Evolutionary conservation across 2,113 vertebrate genomes (phyloP).

Genomic region (Daphoenositta chrysoptera): DNA sequence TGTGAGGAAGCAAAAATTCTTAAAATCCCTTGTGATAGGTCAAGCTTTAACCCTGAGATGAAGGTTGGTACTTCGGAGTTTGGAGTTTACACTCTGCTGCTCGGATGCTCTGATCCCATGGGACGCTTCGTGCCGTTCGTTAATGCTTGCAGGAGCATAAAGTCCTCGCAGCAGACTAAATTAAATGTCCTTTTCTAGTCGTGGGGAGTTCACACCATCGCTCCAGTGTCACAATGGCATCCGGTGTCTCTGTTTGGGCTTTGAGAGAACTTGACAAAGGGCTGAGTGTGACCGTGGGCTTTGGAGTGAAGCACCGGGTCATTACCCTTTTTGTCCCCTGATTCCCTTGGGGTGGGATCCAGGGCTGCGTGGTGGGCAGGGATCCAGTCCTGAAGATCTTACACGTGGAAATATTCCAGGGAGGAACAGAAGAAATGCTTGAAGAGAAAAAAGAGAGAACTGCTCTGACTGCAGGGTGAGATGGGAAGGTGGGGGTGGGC

Average conservation of each 20-base stretch:
- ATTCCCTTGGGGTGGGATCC: neutral
- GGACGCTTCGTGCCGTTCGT: neutral
- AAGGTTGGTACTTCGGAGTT: neutral
- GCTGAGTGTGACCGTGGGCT: fast-evolving
- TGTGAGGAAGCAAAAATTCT: neutral
- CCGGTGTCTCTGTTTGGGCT: neutral
- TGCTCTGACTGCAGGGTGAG: neutral
- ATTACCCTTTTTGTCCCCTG: neutral
- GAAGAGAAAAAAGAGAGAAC: neutral
- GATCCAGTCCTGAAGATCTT: neutral
- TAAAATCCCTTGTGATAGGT: neutral
- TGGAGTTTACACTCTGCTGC: neutral
- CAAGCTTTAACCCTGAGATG: neutral
- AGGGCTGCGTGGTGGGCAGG: neutral
- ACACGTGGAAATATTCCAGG: neutral
- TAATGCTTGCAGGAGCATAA: neutral
- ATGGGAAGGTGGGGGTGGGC: neutral
- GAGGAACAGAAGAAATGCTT: neutral
- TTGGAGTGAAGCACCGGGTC: neutral
- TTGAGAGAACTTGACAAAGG: neutral
- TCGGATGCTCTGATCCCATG: neutral
- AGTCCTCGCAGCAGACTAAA: neutral
- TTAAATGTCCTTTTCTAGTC: neutral
- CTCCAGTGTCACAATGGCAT: neutral
- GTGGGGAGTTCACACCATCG: neutral